These are phyloP conservation scores for Epinotia ramella DNA, from an alignment of 2,888 invertebrate genomes.

Conservation along the genomic window DNA sequence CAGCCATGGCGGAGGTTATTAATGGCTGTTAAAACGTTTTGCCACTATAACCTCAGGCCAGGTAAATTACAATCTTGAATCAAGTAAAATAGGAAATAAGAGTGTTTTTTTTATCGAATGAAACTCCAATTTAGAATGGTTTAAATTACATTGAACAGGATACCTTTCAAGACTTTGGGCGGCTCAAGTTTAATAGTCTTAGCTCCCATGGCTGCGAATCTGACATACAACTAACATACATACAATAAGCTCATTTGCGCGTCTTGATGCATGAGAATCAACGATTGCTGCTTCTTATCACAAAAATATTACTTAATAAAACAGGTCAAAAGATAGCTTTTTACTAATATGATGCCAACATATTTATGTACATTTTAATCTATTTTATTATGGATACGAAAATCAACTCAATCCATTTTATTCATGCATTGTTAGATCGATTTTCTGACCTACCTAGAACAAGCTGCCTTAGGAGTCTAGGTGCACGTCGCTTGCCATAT, in stretches of 20 bases:
- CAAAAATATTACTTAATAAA: slow-evolving; percentile 19
- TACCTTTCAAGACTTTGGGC: too few species aligned
- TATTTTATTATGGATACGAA: too few species aligned
- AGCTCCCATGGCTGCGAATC: neutral
- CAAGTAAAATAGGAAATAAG: too few species aligned
- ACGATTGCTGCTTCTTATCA: slow-evolving; percentile 26
- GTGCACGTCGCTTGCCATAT: too few species aligned
- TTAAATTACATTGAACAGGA: too few species aligned
- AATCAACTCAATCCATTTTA: too few species aligned
- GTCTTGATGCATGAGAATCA: slow-evolving; percentile 4
- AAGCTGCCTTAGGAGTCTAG: neutral
- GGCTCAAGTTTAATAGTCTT: neutral
- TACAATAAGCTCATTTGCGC: slow-evolving; percentile 43
- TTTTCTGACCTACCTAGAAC: neutral
- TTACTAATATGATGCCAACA: neutral
- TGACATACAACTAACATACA: slow-evolving; percentile 24
- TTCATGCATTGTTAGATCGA: neutral
- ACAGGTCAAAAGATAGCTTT: neutral
- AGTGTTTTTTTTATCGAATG: too few species aligned
- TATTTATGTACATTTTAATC: too few species aligned
- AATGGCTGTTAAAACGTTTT: too few species aligned
- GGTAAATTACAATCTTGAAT: too few species aligned
- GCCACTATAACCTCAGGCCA: too few species aligned
- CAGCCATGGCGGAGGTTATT: neutral
- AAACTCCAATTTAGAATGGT: too few species aligned